Evolutionary conservation across 2,113 vertebrate genomes (phyloP), one percentile per base, ranked within the genome.

Genomic region (Ellobius talpinus): DNA sequence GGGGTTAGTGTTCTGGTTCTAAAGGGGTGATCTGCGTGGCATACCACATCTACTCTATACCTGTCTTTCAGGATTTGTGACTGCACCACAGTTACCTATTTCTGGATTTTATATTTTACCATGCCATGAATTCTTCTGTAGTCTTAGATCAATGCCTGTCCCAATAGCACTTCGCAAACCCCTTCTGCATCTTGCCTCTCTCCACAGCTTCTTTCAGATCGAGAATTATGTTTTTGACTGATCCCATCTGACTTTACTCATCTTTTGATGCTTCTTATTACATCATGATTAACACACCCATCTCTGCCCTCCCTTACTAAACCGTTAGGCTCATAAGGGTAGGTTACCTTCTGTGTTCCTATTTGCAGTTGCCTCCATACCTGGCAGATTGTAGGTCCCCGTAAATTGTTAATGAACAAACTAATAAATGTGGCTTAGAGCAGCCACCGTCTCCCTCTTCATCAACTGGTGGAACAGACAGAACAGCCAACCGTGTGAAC

Each of bases 401-500:
- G 95, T 96, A 94, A 89, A 95, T 89, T 76, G 93, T 89, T 96
- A 97, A 91, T 93, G 72, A 95, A 96, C 78, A 70, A 90, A 82
- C 58, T 93, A 95, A 93, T 90, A 92, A 93, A 74, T 39, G 81
- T 89, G 47, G 68, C 90, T 93, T 74, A 96, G 65, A 63, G 81
- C 68, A 94, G 61, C 63, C 36, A 91, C 76, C 92, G 61, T 93
- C 70, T 86, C 66, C 68, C 87, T 92, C 47, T 94, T 87, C 42
- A 91, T 97, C 97, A 97, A 70, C 85, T 96, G 86, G 52, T 78
- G 42, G 72, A 97, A 33, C 97, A 97, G 97, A 97, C 9, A 16
- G 82, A 95, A 96, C 77, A 95, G 97, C 87, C 94, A 90, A 96
- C 84, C 93, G 24, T 72, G 63, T 61, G 96, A 97, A 94, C 2